Percentiles rank a stretch among this genome's conserved stretches.
Evolutionary conservation across 1,140 invertebrate species (phyloP).

Genomic region (Bombus cullumanus): DNA sequence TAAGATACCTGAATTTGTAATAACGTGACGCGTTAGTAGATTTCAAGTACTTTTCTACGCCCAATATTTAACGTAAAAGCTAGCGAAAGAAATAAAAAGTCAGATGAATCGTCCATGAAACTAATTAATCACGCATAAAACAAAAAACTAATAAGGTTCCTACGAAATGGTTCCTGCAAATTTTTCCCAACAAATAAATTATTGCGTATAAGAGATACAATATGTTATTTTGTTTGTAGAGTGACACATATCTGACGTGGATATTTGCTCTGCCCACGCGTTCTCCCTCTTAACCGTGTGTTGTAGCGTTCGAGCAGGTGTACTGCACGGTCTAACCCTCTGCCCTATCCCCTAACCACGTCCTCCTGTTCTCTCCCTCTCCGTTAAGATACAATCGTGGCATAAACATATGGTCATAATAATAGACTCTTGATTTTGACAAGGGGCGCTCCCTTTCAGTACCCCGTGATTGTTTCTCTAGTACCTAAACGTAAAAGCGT

Average conservation of each 20-base stretch:
- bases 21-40: too few species aligned
- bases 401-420: slow-evolving; percentile 81
- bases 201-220: slow-evolving; percentile 25
- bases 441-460: slow-evolving; percentile 74
- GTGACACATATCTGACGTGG: slow-evolving; percentile 66
- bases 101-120: not conserved
- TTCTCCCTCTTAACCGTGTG: slow-evolving; percentile 44
- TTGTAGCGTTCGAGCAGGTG: slow-evolving; percentile 72
- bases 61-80: not conserved
- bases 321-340: slow-evolving; percentile 54
- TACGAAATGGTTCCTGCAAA: not conserved
- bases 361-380: slow-evolving; percentile 57
- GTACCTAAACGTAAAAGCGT: slow-evolving; percentile 56
- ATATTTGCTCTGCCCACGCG: slow-evolving; percentile 62
- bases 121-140: not conserved
- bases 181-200: slow-evolving; percentile 16
- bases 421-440: slow-evolving; percentile 82
- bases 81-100: not conserved
- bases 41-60: too few species aligned
- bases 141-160: not conserved
- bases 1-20: too few species aligned
- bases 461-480: slow-evolving; percentile 76
- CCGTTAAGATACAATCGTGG: slow-evolving; percentile 79
- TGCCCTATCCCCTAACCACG: slow-evolving; percentile 31
- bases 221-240: slow-evolving; percentile 61